Evolutionary conservation across 2,888 invertebrate genomes (phyloP).

Genomic region (Drosophila kanekoi): DNA sequence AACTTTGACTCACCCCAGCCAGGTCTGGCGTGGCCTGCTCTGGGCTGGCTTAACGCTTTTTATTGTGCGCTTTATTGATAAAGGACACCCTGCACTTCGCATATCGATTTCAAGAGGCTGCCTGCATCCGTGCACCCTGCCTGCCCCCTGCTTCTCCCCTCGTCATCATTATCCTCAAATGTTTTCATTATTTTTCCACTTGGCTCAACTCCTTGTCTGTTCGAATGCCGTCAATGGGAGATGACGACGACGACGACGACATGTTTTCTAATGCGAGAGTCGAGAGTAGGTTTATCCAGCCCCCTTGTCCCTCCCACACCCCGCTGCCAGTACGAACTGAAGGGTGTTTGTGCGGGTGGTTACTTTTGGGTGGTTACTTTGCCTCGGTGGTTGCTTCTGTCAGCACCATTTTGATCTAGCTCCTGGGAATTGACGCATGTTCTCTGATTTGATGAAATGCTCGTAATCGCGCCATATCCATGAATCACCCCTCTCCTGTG

Average conservation of each 20-base stretch:
- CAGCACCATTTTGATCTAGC: slow-evolving; percentile 72
- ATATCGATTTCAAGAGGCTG: slow-evolving; percentile 79
- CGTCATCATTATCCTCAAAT: slow-evolving; percentile 76
- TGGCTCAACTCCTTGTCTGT: slow-evolving; percentile 84
- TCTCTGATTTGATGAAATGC: slow-evolving; percentile 68
- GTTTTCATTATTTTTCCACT: slow-evolving; percentile 85
- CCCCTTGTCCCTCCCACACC: background rate
- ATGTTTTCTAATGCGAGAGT: slow-evolving; percentile 56
- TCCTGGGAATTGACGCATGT: slow-evolving; percentile 69
- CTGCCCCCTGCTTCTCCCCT: background rate
- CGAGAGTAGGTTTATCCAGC: slow-evolving; percentile 36
- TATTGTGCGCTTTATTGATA: slow-evolving; percentile 61
- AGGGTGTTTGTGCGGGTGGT: slow-evolving; percentile 16
- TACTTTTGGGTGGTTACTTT: slow-evolving; percentile 21
- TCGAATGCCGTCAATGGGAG: slow-evolving; percentile 82
- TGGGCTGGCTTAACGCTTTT: slow-evolving; percentile 51
- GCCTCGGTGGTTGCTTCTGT: slow-evolving; percentile 37
- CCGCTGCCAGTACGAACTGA: background rate
- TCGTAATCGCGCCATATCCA: slow-evolving; percentile 57
- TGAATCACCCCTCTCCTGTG: background rate
- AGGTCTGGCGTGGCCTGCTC: slow-evolving; percentile 3
- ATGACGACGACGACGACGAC: slow-evolving; percentile 51
- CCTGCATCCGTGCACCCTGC: background rate
- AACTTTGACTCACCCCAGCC: slow-evolving; percentile 22
- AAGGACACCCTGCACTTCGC: slow-evolving; percentile 49